phyloP scores from a whole-genome alignment of 2,888 invertebrate genomes.

The Lasioglossum lativentre region DNA sequence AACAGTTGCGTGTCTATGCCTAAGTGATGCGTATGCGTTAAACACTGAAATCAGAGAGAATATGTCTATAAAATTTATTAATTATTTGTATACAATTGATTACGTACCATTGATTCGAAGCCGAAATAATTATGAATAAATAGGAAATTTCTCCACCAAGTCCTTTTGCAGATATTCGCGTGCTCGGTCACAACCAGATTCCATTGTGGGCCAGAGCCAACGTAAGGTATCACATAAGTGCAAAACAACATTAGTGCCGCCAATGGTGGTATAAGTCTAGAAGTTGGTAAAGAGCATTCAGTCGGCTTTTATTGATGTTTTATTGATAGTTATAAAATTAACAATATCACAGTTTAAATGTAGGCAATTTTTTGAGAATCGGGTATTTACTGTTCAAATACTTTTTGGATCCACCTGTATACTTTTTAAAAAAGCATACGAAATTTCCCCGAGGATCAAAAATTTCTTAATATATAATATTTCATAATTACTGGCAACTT shows the following conservation, averaged over 20 bases:
- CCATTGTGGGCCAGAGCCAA: slow-evolving; percentile 89
- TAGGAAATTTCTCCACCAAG: slow-evolving; percentile 90
- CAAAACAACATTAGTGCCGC: slow-evolving; percentile 89
- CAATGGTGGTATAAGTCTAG: slow-evolving; percentile 88
- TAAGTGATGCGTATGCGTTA: slow-evolving; percentile 90
- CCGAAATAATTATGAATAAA: slow-evolving; percentile 91
- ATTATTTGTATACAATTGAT: neutral
- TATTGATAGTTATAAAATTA: neutral
- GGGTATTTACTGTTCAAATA: too few relatives aligned
- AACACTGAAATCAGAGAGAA: slow-evolving; percentile 85
- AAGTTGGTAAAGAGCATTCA: neutral
- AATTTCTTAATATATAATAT: too few relatives aligned
- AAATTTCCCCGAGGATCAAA: too few relatives aligned
- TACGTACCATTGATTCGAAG: slow-evolving; percentile 88
- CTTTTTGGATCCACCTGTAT: too few relatives aligned
- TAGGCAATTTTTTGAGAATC: too few relatives aligned
- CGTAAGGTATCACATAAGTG: slow-evolving; percentile 88
- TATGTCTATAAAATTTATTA: neutral
- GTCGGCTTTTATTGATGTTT: neutral
- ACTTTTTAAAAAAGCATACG: too few relatives aligned
- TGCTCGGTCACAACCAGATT: slow-evolving; percentile 89
- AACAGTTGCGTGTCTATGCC: slow-evolving; percentile 90
- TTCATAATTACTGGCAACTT: neutral
- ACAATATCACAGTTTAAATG: too few relatives aligned
- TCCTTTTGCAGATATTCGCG: slow-evolving; percentile 88